Evolutionary conservation across 2,888 invertebrate species (phyloP), one percentile per base, ranked within the genome.

Genomic region (Cyrtodaria siliqua): DNA sequence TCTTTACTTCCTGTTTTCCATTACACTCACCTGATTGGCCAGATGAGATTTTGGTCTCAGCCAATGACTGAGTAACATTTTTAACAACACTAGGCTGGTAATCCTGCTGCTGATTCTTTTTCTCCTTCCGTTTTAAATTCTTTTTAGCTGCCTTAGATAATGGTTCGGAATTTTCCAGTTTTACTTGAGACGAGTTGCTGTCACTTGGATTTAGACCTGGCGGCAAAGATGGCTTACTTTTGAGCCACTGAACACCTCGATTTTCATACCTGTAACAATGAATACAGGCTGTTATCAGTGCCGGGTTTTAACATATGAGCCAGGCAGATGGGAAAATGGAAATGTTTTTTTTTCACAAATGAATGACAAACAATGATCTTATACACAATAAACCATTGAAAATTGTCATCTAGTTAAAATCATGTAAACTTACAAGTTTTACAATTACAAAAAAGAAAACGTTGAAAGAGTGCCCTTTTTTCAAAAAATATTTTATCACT

Each of bases 231-330:
- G 95, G 86, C 95, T 95, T 83, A 70, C 89, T 91, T 73, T 95
- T 96, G 78, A 96, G 95, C 93, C 96, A 96, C 91, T 97, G 97
- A 92, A 97, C 97, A 14, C 98, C 98, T 94, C 97, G 97, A 92
- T 97, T 98, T 93, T 98, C 98, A 93, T 95, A 94, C 59, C 94
- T 94, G 33, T 33, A 33, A 33, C n/a, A n/a, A n/a, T n/a, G n/a
- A n/a, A n/a, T n/a, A n/a, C n/a, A n/a, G n/a, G n/a, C n/a, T n/a
- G n/a, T n/a, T n/a, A n/a, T n/a, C n/a, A n/a, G n/a, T n/a, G n/a
- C n/a, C n/a, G n/a, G n/a, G n/a, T n/a, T n/a, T n/a, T n/a, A n/a
- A n/a, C n/a, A n/a, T n/a, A n/a, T n/a, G n/a, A n/a, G n/a, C n/a
- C n/a, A n/a, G n/a, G n/a, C n/a, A n/a, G n/a, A n/a, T n/a, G n/a